These are phyloP conservation scores for Xenopus laevis DNA, from an alignment of 2,113 vertebrate genomes.

Conservation along the genomic window DNA sequence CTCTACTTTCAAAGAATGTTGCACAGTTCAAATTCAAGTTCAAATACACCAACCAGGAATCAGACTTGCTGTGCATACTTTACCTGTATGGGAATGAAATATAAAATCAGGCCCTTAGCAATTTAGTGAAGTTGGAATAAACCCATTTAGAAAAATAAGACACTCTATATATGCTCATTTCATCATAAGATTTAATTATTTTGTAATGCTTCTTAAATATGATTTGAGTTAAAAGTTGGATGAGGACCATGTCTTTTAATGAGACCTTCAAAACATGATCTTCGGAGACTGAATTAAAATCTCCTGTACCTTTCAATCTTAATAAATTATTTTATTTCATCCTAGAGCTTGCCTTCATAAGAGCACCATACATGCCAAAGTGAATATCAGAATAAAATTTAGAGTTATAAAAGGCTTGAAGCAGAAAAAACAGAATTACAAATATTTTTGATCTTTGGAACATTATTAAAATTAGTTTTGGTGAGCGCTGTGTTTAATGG, in stretches of 20 bases:
- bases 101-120: no score
- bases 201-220: slow-evolving; percentile 13
- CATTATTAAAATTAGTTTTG: slow-evolving; percentile 35
- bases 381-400: slow-evolving; percentile 35
- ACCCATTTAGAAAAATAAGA: not conserved
- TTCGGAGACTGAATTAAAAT: slow-evolving; percentile 35
- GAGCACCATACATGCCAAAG: slow-evolving; percentile 16
- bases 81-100: no score
- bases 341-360: slow-evolving; percentile 26
- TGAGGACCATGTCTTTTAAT: slow-evolving; percentile 33
- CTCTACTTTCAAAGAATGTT: no score
- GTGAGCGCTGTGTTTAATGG: not conserved
- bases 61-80: no score
- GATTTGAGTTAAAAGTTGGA: slow-evolving; percentile 32
- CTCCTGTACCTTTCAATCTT: slow-evolving; percentile 28
- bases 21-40: no score
- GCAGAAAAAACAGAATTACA: slow-evolving; percentile 32
- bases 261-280: slow-evolving; percentile 39
- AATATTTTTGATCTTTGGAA: slow-evolving; percentile 30
- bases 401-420: slow-evolving; percentile 25
- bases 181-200: slow-evolving; percentile 17
- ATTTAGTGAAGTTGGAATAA: no score
- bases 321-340: slow-evolving; percentile 39
- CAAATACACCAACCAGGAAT: no score
- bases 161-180: slow-evolving; percentile 3